Percentiles rank a stretch among this genome's conserved stretches.
These are phyloP conservation scores for Hyphantria cunea DNA, from an alignment of 1,140 invertebrate genomes.

Conservation along the genomic window DNA sequence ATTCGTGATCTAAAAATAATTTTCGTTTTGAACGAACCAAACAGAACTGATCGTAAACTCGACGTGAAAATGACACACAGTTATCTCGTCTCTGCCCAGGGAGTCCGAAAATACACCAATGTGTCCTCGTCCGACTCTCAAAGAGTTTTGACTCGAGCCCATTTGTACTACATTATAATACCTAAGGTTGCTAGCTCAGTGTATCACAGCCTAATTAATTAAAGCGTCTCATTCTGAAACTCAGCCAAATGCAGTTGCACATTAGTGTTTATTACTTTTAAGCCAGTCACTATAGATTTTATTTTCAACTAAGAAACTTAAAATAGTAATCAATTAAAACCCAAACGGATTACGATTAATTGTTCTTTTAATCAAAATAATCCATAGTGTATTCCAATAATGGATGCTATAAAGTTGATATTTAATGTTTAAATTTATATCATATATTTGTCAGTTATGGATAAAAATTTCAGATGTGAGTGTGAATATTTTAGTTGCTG, in stretches of 20 bases:
- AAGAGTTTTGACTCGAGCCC: neutral
- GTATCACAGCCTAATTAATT: conserved; percentile 25
- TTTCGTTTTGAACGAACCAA: conserved; percentile 2
- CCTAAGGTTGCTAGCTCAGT: conserved; percentile 19
- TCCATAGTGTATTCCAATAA: no score
- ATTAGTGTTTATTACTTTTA: neutral
- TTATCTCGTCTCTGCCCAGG: conserved; percentile 21
- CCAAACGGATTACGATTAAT: neutral
- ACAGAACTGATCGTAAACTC: conserved; percentile 30
- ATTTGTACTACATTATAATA: conserved; percentile 9
- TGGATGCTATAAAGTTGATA: no score
- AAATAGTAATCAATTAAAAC: no score
- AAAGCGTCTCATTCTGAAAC: conserved; percentile 16
- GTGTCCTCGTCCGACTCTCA: conserved; percentile 1
- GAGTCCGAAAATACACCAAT: conserved; percentile 49
- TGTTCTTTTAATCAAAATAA: no score
- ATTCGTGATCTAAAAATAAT: conserved; percentile 5
- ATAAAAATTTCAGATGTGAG: no score
- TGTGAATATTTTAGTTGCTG: no score
- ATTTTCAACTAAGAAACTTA: no score
- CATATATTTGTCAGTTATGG: no score
- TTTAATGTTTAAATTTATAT: no score
- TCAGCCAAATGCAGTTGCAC: neutral
- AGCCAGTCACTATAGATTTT: no score
- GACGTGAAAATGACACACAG: conserved; percentile 22